Evolutionary conservation across 1,140 invertebrate genomes (phyloP), one percentile per base, ranked within the genome.

Genomic region (Drosophila micromelanica): DNA sequence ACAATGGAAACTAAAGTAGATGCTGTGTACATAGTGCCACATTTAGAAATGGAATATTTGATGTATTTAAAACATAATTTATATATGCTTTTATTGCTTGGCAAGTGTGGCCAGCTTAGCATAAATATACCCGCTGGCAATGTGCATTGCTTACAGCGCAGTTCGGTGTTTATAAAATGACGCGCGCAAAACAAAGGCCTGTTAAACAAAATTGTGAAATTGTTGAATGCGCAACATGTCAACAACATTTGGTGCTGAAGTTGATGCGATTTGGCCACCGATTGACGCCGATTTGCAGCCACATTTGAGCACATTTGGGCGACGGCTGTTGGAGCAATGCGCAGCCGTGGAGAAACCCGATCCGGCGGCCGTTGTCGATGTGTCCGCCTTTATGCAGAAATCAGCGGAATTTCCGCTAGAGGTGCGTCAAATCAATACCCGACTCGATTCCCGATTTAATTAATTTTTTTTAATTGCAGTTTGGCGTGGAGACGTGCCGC

Each of bases 401-500:
- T 84, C 80, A 9, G 23, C 1, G 0, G 20, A 68, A 1, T 85
- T 85, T 71, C 77, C 81, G 2, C 32, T 85, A 2, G 37, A 59
- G 74, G 78, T 81, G 15, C n/a, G 67, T 62, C 3, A 23, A 15
- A n/a, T 17, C 17, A 17, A 17, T 17, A 1, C 17, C 17, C 17
- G 17, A 17, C 17, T 17, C 17, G 17, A 17, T 17, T 17, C n/a
- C n/a, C n/a, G n/a, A n/a, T 17, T 27, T 27, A 27, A 27, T 5
- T 27, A 27, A 27, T 5, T 5, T 27, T n/a, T n/a, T n/a, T n/a
- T n/a, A n/a, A n/a, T n/a, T n/a, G n/a, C 40, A 86, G 79, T 87
- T 87, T 8, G 72, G 76, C 11, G 68, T 87, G 8, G 35, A 84
- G 5, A 90, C 40, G n/a, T 87, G 87, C 32, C 73, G 73, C 0